Conservation (phyloP, 2,888 invertebrate genomes). For the Drosophila suboccidentalis region DNA sequence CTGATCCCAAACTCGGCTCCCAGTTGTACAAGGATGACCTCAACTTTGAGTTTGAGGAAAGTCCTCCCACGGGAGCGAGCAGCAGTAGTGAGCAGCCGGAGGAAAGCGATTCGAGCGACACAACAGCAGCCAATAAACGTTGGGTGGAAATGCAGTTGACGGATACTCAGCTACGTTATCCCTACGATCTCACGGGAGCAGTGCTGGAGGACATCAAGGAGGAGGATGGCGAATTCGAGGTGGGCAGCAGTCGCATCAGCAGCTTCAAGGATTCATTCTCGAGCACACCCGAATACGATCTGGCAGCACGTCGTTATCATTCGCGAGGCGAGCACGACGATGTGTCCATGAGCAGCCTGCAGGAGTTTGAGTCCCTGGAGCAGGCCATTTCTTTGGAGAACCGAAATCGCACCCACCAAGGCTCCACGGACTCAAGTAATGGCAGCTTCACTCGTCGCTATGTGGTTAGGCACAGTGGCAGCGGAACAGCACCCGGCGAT, state of each 20-base stretch:
- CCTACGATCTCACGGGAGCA: conserved; percentile 93
- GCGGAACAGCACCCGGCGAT: conserved; percentile 87
- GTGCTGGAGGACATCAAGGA: conserved; percentile 96
- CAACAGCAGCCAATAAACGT: conserved; percentile 91
- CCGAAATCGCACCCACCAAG: conserved; percentile 88
- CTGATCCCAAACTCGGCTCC: conserved; percentile 88
- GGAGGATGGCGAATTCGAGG: conserved; percentile 95
- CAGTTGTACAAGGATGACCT: conserved; percentile 87
- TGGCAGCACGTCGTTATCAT: conserved; percentile 93
- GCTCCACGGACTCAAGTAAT: conserved; percentile 95
- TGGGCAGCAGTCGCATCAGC: conserved; percentile 90
- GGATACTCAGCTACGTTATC: conserved; percentile 88
- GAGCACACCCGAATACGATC: conserved; percentile 96
- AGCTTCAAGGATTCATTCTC: conserved; percentile 95
- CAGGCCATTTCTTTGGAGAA: conserved; percentile 93
- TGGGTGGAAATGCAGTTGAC: conserved; percentile 96
- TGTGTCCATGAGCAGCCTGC: conserved; percentile 95
- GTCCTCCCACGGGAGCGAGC: conserved; percentile 86
- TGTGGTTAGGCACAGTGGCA: conserved; percentile 89
- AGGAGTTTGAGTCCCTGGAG: conserved; percentile 97
- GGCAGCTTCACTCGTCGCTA: conserved; percentile 92
- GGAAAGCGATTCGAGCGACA: conserved; percentile 88
- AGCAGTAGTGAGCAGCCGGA: conserved; percentile 82
- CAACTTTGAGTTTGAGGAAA: conserved; percentile 91
- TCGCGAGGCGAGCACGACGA: conserved; percentile 94